These are phyloP conservation scores for Ascaphus truei DNA, from an alignment of 2,113 vertebrate species.

Conservation along the genomic window DNA sequence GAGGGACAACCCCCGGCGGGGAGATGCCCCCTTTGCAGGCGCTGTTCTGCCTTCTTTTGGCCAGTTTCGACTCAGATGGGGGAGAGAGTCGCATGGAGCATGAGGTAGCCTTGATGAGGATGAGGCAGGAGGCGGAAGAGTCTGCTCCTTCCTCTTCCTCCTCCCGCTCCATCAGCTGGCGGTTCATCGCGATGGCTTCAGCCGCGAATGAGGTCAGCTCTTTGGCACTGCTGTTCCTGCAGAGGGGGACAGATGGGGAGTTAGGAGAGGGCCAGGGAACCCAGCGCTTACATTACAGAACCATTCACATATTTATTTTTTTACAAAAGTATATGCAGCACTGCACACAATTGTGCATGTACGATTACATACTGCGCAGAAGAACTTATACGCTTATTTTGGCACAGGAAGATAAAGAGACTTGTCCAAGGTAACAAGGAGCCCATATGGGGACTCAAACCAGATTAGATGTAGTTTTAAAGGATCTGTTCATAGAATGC, in stretches of 20 bases:
- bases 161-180: constrained; percentile 85
- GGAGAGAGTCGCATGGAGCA: constrained; percentile 87
- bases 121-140: constrained; percentile 45
- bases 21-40: constrained; percentile 72
- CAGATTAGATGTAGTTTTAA: no score
- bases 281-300: no score
- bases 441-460: no score
- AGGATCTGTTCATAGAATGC: no score
- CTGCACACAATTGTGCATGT: no score
- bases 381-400: no score
- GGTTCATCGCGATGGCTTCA: constrained; percentile 91
- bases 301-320: no score
- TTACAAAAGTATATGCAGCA: no score
- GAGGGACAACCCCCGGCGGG: constrained; percentile 71
- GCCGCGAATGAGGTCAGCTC: constrained; percentile 92
- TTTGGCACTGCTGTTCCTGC: constrained; percentile 92
- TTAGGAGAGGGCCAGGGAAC: neutral
- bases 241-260: no score
- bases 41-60: constrained; percentile 79
- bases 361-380: no score
- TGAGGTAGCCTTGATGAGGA: constrained; percentile 79
- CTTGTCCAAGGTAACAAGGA: no score
- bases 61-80: constrained; percentile 87
- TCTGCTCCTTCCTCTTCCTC: constrained; percentile 79
- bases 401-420: no score